Evolutionary conservation across 2,113 vertebrate genomes (phyloP), one percentile per base, ranked within the genome.

Genomic region (Bubo bubo): DNA sequence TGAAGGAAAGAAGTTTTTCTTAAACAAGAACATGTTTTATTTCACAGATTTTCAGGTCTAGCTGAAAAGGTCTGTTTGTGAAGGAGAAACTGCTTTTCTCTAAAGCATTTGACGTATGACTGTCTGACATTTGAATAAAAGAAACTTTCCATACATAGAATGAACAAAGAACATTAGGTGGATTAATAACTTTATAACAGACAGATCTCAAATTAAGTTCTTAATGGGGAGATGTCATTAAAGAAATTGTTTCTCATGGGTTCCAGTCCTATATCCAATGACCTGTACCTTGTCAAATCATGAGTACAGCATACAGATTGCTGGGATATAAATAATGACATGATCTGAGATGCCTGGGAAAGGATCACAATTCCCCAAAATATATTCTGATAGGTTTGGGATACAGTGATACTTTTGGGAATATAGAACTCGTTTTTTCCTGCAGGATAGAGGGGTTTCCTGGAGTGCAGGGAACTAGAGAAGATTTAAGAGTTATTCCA

Each of bases 111-210:
- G 83, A 90, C 3, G 0, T 76, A 66, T 73, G 68, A 76, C 16
- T 80, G 19, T 35, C 67, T 95, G 86, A 83, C 39, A 86, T 45
- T 76, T 83, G 39, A 76, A 85, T 55, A 86, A 90, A 95, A 90
- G 45, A 92, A 88, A 41, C 8, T 70, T 94, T 86, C 63, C 22
- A 6, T 58, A 45, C 45, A 71, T 60, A 70, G 75, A 76, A 52
- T 32, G 74, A 88, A n/a, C 24, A 83, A 70, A 90, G 72, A 83
- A 73, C 62, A 53, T 76, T 22, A 68, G 9, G 12, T 80, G 67
- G 49, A 73, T 95, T 88, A 83, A 80, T 60, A 73, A 62, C 10
- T 86, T 87, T 35, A 16, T 70, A 71, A 64, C 10, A 92, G 82
- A 66, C 34, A 94, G 39, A 41, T 70, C 41, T 80, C 59, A 66